phyloP scores from a whole-genome alignment of 2,888 invertebrate species.

The Idaea straminata region DNA sequence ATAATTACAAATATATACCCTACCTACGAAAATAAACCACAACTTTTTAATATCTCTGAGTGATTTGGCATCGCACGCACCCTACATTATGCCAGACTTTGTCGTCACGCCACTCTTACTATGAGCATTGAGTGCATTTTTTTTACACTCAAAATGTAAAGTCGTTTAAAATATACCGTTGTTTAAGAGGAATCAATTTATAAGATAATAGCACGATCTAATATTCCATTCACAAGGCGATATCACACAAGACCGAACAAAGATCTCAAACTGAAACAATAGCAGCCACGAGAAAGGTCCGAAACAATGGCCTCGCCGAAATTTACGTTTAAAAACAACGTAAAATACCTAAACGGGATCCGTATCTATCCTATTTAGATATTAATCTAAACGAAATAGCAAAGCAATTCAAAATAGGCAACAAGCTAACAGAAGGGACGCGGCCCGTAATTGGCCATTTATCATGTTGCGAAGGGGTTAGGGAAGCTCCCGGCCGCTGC shows the following conservation, averaged over 20 bases:
- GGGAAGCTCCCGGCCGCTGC: slow-evolving; percentile 64
- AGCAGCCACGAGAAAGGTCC: slow-evolving; percentile 51
- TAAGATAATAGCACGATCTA: slow-evolving; percentile 7
- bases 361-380: slow-evolving; percentile 81
- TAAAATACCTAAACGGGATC: slow-evolving; percentile 77
- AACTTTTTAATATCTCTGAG: slow-evolving; percentile 2
- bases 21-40: background rate
- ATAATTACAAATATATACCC: slow-evolving; percentile 30
- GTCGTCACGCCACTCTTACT: background rate
- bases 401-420: slow-evolving; percentile 80
- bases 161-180: background rate
- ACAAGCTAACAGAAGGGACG: slow-evolving; percentile 80
- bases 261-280: slow-evolving; percentile 53
- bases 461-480: slow-evolving; percentile 80
- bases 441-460: slow-evolving; percentile 80
- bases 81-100: background rate
- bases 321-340: slow-evolving; percentile 80
- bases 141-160: background rate
- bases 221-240: slow-evolving; percentile 23
- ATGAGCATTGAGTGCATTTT: background rate
- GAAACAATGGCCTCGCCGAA: slow-evolving; percentile 60
- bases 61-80: slow-evolving; percentile 3
- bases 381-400: slow-evolving; percentile 81
- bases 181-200: slow-evolving; percentile 1
- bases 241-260: slow-evolving; percentile 23